Evolutionary conservation across 2,113 vertebrate genomes (phyloP).

Genomic region (Chloropsis cyanopogon): DNA sequence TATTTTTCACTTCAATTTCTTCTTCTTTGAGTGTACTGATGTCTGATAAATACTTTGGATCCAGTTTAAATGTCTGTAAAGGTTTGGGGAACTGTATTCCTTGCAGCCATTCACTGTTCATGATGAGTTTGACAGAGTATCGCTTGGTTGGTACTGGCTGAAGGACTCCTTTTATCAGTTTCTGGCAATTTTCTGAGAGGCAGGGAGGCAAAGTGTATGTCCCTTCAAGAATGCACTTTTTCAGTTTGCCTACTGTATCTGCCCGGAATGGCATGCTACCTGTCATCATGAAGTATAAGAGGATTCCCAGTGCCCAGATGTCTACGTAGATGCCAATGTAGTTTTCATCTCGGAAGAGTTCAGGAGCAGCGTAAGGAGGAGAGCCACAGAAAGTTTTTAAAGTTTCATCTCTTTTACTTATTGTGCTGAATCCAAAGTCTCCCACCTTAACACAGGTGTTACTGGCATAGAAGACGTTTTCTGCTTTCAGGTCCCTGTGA

Average conservation of each 20-base stretch:
- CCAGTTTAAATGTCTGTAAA: conserved; percentile 85
- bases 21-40: conserved; percentile 78
- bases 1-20: conserved; percentile 82
- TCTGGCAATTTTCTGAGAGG: conserved; percentile 85
- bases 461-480: conserved; percentile 92
- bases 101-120: conserved; percentile 89
- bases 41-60: conserved; percentile 84
- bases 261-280: conserved; percentile 93
- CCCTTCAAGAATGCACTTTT: conserved; percentile 91
- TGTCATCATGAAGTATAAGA: conserved; percentile 91
- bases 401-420: conserved; percentile 86
- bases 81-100: conserved; percentile 84
- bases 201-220: conserved; percentile 78
- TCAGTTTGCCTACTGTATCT: conserved; percentile 93
- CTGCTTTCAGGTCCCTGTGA: conserved; percentile 93
- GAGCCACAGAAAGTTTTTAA: conserved; percentile 96
- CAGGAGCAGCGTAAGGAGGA: conserved; percentile 92
- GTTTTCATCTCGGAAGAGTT: conserved; percentile 92
- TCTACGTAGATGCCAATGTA: conserved; percentile 88
- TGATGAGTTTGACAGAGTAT: conserved; percentile 84
- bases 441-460: conserved; percentile 93
- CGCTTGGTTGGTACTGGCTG: conserved; percentile 83
- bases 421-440: conserved; percentile 96
- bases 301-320: conserved; percentile 93
- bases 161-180: conserved; percentile 85